Base-by-base conservation (phyloP, 2,888 invertebrate genomes). In the Lypha dubia region DNA sequence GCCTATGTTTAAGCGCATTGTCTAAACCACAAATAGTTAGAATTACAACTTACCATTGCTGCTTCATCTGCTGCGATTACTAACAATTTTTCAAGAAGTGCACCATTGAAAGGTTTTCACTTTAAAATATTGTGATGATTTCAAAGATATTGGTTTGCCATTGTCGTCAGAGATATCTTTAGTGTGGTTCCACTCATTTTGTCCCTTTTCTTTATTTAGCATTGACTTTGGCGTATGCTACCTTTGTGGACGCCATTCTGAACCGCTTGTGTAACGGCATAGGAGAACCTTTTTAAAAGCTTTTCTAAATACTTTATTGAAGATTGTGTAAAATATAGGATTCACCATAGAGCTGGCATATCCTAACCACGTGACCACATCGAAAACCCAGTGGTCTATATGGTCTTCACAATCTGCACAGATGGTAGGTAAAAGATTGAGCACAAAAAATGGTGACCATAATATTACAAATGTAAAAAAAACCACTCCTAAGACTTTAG, bases 301-400 rank as follows among this genome's bases (percentile, higher is more conserved):
- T 90, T 97, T 96, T 53, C 98, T 94, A 93, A 98, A 98, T 80
- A 97, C 96, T 91, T 97, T 97, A 93, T 98, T 98, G 93, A 98
- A 98, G 89, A 98, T 97, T 28, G 98, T 98, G 91, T 98, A 98
- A 93, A 98, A 98, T 89, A 98, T 96, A 0, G 98, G 98, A 93
- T 98, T 98, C 41, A 98, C 97, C 95, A 97, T 97, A 15, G 97
- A 97, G 90, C 97, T 97, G 74, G 97, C 96, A 91, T 98, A 98
- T 22, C 98, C 98, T 85, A 98, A 93, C 98, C 98, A 98, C 62
- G 98, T 95, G 79, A 97, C 98, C 84, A 97, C 94, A 90, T 97
- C 97, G 89, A 97, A 95, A 58, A 97, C 95, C 94, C 96, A 96
- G 86, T 94, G 94, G 71, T 96, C 94, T 68, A 96, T 95, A 79